A percentile compares a stretch with the other conserved stretches of the same genome.
phyloP scores from a whole-genome alignment of 2,888 invertebrate species.

The Entomobrya multifasciata region DNA sequence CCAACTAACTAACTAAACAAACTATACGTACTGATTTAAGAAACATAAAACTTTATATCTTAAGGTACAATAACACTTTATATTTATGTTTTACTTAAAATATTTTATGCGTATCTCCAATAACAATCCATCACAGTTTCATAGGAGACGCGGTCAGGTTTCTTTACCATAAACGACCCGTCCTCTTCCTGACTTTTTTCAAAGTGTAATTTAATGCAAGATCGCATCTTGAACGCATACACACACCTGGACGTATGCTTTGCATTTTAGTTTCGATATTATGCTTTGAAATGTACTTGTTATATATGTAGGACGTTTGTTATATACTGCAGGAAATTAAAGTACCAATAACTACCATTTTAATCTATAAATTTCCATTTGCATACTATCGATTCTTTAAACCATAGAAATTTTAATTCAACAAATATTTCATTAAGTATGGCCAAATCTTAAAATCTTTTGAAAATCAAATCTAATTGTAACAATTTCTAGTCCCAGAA shows the following conservation, averaged over 20 bases:
- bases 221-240: slow-evolving; percentile 32
- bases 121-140: slow-evolving; percentile 68
- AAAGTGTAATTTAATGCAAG: slow-evolving; percentile 43
- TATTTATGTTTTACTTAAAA: slow-evolving; percentile 45
- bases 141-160: slow-evolving; percentile 40
- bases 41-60: slow-evolving; percentile 12
- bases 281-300: neutral
- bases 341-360: neutral
- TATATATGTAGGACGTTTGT: too few species aligned
- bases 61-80: slow-evolving; percentile 46
- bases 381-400: too few species aligned
- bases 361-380: too few species aligned
- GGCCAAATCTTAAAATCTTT: too few species aligned
- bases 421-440: too few species aligned
- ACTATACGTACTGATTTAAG: neutral
- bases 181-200: slow-evolving; percentile 40
- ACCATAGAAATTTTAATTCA: too few species aligned
- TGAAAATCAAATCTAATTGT: too few species aligned
- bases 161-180: neutral
- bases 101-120: slow-evolving; percentile 65
- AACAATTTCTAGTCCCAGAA: too few species aligned
- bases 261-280: neutral
- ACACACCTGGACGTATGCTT: slow-evolving; percentile 14
- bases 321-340: neutral
- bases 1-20: slow-evolving; percentile 29